Base-by-base conservation (phyloP, 2,113 vertebrate species). In the Lepisosteus oculatus region DNA sequence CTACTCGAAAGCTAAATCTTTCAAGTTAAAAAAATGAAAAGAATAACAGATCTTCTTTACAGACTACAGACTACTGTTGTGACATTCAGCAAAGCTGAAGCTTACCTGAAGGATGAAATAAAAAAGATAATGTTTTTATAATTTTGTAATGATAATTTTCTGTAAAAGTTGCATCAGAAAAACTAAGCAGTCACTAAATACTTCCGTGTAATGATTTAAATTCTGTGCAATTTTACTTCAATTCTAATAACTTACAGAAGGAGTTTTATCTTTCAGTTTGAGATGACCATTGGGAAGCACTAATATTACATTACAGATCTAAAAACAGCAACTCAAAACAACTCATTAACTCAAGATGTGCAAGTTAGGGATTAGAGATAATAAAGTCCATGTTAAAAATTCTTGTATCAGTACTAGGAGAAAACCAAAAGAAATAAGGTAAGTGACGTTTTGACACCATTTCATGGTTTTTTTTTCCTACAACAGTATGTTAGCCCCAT, bases 311-410 rank as follows among this genome's bases (percentile, higher is more conserved):
- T 55, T 15, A 29, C 44, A 51, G 47, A 54, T 17, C 66, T 67
- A 55, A 54, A 54, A 54, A 69, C 29, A 41, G 67, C 29, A 57
- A n/a, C 4, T 7, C 8, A 29, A 44, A 42, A 57, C 5, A 54
- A n/a, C 67, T 69, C 54, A 69, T 57, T 69, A 43, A 55, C 67
- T 56, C 41, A 68, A 8, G 15, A 69, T 29, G 29, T 41, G 6
- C 55, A 6, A 8, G 54, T 8, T 14, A 55, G 66, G 15, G 29
- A 44, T 54, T 6, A 44, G 64, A 1, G 45, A 11, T 43, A n/a
- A 14, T 44, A 3, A 13, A 57, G 42, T 11, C 2, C 13, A n/a
- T 42, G 3, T 12, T 11, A n/a, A 9, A 59, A 15, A 29, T 17
- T 3, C 55, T 59, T 1, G 56, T 55, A 44, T 54, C 45, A 41